phyloP scores from a whole-genome alignment of 2,797 vertebrate species.

The Coregonus suidteri region DNA sequence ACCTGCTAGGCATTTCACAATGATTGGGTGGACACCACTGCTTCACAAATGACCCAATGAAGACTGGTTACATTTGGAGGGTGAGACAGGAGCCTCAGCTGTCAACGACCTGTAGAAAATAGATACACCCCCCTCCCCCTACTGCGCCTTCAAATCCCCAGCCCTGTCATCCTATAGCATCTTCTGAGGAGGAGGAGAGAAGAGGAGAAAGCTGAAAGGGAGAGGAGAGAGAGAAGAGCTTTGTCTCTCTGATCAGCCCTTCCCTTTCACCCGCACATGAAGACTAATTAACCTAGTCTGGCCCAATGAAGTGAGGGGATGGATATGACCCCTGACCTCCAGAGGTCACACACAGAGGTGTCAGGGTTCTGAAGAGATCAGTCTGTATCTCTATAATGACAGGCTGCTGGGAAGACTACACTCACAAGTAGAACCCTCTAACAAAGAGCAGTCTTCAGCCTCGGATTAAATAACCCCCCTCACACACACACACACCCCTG shows the following conservation, averaged over 20 bases:
- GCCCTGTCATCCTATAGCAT: background rate
- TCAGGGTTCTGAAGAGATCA: background rate
- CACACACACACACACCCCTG: background rate
- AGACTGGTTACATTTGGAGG: background rate
- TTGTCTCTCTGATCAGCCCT: background rate
- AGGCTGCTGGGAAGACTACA: background rate
- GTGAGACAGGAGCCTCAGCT: background rate
- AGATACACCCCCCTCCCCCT: background rate
- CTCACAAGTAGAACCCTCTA: background rate
- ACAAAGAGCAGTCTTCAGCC: background rate
- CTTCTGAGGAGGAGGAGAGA: background rate
- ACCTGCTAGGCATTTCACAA: background rate
- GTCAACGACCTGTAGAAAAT: background rate
- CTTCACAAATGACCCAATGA: background rate
- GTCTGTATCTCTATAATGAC: background rate
- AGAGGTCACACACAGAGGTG: background rate
- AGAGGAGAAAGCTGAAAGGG: background rate
- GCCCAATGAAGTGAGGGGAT: background rate
- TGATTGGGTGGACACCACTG: background rate
- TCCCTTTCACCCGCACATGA: background rate
- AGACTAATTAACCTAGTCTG: background rate
- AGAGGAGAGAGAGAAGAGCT: background rate
- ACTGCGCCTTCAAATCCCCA: background rate
- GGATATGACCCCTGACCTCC: background rate
- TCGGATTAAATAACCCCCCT: background rate